Conservation (phyloP, 2,888 invertebrate genomes). For the Lasioglossum leucozonium region DNA sequence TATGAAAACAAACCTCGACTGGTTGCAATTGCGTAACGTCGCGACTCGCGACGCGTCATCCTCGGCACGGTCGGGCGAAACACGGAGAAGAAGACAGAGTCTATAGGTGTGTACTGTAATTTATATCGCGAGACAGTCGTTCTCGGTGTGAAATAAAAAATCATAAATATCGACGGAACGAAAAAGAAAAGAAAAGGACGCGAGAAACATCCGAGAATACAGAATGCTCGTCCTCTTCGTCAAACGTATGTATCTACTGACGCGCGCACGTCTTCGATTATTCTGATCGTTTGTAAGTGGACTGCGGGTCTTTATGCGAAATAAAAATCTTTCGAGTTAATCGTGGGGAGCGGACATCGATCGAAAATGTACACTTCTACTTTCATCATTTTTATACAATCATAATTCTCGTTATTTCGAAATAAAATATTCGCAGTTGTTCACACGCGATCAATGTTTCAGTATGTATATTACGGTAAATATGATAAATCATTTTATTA, state of each 20-base stretch:
- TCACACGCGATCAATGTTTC: too few species aligned
- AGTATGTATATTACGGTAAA: too few species aligned
- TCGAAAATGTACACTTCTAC: neutral
- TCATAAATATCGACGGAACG: conserved; percentile 47
- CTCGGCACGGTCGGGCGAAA: conserved; percentile 47
- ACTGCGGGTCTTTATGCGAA: neutral
- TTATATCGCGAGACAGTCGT: conserved; percentile 64
- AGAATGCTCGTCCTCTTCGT: neutral
- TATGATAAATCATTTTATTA: too few species aligned
- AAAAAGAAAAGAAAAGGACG: neutral
- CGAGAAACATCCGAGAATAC: neutral
- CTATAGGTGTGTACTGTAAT: conserved; percentile 59
- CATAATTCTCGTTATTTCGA: too few species aligned
- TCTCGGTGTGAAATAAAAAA: conserved; percentile 47
- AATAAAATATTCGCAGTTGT: too few species aligned
- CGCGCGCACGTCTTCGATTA: neutral
- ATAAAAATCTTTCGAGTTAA: neutral
- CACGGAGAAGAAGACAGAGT: conserved; percentile 39
- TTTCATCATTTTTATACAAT: too few species aligned
- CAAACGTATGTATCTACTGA: neutral
- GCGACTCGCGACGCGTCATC: conserved; percentile 48
- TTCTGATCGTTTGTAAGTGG: neutral
- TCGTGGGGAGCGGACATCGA: neutral
- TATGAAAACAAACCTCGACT: conserved; percentile 64
- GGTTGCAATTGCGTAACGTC: conserved; percentile 60